phyloP scores from a whole-genome alignment of 2,797 vertebrate species.

The Gorsachius magnificus region DNA sequence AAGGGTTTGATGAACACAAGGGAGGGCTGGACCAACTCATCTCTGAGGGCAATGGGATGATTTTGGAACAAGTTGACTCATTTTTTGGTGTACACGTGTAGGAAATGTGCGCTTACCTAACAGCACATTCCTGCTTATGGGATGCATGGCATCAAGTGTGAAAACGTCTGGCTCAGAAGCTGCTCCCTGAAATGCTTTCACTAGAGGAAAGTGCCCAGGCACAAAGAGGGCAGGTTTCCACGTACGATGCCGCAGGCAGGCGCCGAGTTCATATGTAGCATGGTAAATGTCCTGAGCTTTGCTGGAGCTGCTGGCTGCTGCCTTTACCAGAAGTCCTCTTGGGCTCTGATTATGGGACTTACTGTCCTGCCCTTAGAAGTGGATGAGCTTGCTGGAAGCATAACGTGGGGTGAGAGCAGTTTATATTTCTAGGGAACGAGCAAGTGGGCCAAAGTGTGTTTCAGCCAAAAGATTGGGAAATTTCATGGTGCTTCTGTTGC shows the following conservation, averaged over 20 bases:
- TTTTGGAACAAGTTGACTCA: not conserved
- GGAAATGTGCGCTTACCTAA: not conserved
- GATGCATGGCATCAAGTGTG: not conserved
- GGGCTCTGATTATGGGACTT: not conserved
- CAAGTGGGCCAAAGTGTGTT: not conserved
- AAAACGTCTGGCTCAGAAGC: not conserved
- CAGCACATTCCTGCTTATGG: not conserved
- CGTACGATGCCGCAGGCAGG: rapidly evolving
- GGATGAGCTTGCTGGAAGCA: not conserved
- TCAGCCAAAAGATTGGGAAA: not conserved
- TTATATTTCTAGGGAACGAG: not conserved
- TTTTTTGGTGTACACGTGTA: not conserved
- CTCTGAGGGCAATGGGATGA: not conserved
- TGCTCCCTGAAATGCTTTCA: not conserved
- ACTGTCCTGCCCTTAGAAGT: not conserved
- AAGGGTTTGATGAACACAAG: not conserved
- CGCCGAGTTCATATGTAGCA: not conserved
- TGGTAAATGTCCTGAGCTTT: not conserved
- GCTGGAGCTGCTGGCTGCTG: not conserved
- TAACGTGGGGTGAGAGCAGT: not conserved
- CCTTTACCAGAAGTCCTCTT: not conserved
- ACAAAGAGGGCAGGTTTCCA: not conserved
- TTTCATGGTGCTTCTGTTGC: not conserved
- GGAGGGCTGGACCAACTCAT: not conserved
- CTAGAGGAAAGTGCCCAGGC: not conserved